These are phyloP conservation scores for Anodontia alba DNA, from an alignment of 2,888 invertebrate genomes.

Conservation along the genomic window DNA sequence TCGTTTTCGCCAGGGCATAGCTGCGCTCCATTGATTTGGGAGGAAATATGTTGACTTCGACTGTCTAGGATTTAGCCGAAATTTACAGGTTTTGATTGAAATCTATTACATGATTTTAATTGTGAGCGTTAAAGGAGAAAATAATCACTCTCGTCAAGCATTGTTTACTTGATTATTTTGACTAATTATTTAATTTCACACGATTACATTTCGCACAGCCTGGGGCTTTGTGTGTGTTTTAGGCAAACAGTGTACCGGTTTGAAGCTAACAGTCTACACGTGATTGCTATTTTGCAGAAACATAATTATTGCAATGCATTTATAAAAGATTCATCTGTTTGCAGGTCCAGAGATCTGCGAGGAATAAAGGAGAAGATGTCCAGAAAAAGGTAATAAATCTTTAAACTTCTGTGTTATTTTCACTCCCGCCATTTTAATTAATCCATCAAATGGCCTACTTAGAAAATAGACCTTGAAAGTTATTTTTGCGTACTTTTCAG, in stretches of 20 bases:
- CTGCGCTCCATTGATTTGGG: conserved; percentile 3
- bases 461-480: conserved; percentile 12
- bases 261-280: not conserved
- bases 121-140: not conserved
- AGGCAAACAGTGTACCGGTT: not conserved
- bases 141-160: not conserved
- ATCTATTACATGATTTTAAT: not conserved
- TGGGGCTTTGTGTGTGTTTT: not conserved
- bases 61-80: not conserved
- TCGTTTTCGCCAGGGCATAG: conserved; percentile 24
- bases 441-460: conserved; percentile 6
- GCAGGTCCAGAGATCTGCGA: not conserved
- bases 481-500: conserved; percentile 57
- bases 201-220: not conserved
- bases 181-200: not conserved
- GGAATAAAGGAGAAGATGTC: conserved; percentile 65
- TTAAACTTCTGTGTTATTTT: conserved; percentile 22
- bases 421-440: conserved; percentile 69
- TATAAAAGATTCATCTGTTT: not conserved
- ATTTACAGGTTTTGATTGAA: not conserved
- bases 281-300: no score
- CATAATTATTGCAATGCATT: not conserved
- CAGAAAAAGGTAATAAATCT: conserved; percentile 73
- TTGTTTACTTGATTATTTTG: not conserved
- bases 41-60: not conserved